phyloP scores from a whole-genome alignment of 2,888 invertebrate genomes.

The Nephrotoma flavescens region DNA sequence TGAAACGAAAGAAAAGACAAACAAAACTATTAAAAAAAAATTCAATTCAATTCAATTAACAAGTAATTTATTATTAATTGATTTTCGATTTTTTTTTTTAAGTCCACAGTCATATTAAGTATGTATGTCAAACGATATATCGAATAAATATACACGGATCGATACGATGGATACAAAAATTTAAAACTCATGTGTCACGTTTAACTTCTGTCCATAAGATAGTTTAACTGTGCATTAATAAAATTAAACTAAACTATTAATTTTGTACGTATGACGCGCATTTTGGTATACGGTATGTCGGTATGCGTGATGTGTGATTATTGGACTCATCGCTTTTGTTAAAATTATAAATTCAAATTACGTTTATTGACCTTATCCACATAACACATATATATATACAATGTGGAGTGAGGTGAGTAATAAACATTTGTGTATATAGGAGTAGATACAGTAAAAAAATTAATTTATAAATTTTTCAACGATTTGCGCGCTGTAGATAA shows the following conservation, averaged over 20 bases:
- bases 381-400: background rate
- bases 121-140: background rate
- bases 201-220: background rate
- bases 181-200: background rate
- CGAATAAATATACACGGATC: background rate
- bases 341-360: background rate
- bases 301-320: background rate
- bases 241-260: background rate
- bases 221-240: background rate
- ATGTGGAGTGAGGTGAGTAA: background rate
- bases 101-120: background rate
- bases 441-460: background rate
- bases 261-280: background rate
- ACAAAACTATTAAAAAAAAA: background rate
- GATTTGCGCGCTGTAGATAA: background rate
- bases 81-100: background rate
- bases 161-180: background rate
- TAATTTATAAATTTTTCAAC: background rate
- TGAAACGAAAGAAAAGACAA: background rate
- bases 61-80: background rate
- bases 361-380: background rate
- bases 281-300: background rate
- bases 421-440: background rate
- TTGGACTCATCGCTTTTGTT: background rate
- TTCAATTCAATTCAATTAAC: background rate